A percentile compares a stretch with the other conserved stretches of the same genome.
These are phyloP conservation scores for Struthidea cinerea DNA, from an alignment of 2,113 vertebrate genomes.

Conservation along the genomic window DNA sequence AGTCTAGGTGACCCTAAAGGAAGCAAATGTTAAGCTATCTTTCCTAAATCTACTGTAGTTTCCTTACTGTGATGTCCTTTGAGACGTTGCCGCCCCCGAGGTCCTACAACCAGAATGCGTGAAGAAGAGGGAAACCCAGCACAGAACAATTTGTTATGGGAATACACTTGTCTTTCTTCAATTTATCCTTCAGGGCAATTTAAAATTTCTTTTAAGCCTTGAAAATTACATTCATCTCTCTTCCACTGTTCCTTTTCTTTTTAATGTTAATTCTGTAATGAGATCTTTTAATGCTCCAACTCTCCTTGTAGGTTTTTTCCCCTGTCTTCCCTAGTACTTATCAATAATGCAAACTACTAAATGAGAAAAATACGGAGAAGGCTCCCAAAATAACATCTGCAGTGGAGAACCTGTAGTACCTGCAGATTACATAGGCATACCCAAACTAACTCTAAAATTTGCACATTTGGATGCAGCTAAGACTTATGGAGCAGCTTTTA, in stretches of 20 bases:
- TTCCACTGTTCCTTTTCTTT: not conserved
- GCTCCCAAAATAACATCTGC: not conserved
- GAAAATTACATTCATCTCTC: not conserved
- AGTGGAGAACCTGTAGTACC: not conserved
- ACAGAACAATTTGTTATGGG: not conserved
- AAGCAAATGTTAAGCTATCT: not conserved
- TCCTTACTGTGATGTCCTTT: not conserved
- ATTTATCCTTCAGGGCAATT: not conserved
- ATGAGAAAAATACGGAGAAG: not conserved
- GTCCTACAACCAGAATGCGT: not conserved
- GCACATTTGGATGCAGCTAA: not conserved
- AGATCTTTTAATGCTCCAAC: not conserved
- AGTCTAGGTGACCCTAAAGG: not conserved
- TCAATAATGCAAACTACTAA: not conserved
- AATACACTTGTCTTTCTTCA: not conserved
- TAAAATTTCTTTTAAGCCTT: not conserved
- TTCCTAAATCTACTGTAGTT: not conserved
- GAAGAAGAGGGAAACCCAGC: not conserved
- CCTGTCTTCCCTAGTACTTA: not conserved
- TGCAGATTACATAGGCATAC: not conserved
- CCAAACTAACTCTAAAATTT: not conserved
- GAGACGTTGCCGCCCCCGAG: not conserved
- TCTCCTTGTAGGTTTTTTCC: not conserved
- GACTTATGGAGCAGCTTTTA: not conserved
- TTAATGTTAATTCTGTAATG: not conserved